These are phyloP conservation scores for Probosciger aterrimus DNA, from an alignment of 2,113 vertebrate species.

Conservation along the genomic window DNA sequence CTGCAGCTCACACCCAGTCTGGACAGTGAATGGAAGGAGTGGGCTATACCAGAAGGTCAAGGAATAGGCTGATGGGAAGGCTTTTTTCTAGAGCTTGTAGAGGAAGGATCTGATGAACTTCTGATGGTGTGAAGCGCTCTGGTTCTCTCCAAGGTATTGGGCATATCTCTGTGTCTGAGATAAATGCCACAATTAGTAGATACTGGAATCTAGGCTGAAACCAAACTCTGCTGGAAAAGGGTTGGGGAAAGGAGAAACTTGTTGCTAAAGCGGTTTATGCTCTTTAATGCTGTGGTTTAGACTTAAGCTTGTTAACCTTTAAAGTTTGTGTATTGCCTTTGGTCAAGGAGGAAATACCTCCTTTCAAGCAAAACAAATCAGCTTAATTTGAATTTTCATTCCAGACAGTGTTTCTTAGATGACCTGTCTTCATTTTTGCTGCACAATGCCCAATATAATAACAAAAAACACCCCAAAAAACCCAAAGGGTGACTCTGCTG, in stretches of 20 bases:
- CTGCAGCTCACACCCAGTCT: neutral
- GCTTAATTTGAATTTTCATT: neutral
- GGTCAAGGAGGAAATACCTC: neutral
- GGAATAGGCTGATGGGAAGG: neutral
- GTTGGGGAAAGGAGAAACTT: neutral
- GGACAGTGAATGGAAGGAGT: neutral
- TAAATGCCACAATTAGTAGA: neutral
- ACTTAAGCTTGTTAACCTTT: neutral
- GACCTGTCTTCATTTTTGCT: neutral
- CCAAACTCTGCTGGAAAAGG: neutral
- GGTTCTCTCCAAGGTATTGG: neutral
- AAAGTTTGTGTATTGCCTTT: neutral
- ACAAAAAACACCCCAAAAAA: neutral
- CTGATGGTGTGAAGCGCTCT: neutral
- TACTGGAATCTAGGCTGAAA: neutral
- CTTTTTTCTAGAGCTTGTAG: neutral
- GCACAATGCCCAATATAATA: neutral
- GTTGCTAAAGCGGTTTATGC: neutral
- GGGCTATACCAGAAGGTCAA: neutral
- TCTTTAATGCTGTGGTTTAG: neutral
- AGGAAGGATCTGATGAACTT: neutral
- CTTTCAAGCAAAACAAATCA: neutral
- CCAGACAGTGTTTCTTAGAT: neutral
- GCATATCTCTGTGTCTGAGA: neutral
- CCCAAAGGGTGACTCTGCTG: neutral